A percentile compares a stretch with the other conserved stretches of the same genome.
Evolutionary conservation across 2,888 invertebrate genomes (phyloP).

Genomic region (Trimorus sp.): DNA sequence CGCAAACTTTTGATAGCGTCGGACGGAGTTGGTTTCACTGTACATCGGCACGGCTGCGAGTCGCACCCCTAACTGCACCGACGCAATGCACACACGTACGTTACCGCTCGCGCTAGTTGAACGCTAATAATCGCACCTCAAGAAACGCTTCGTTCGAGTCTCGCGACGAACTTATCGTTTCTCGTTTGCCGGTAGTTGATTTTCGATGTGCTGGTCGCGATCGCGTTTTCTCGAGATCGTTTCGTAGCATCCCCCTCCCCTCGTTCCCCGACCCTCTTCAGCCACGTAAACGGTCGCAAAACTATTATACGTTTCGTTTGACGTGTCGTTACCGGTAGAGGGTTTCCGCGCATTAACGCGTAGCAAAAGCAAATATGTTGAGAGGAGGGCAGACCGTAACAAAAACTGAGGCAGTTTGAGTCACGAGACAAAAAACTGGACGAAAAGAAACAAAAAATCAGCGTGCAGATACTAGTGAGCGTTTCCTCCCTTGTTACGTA

Average conservation of each 20-base stretch:
- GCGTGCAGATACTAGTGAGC: slow-evolving; percentile 43
- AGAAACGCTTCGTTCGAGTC: slow-evolving; percentile 6
- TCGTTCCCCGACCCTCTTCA: too few species aligned
- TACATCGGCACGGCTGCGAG: slow-evolving; percentile 38
- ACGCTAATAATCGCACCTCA: neutral
- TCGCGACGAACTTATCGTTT: too few species aligned
- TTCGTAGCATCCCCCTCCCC: slow-evolving; percentile 16
- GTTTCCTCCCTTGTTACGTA: slow-evolving; percentile 50
- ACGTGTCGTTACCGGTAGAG: slow-evolving; percentile 27
- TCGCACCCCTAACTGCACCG: slow-evolving; percentile 30
- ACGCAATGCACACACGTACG: slow-evolving; percentile 18
- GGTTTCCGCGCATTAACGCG: slow-evolving; percentile 30
- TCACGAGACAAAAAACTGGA: neutral
- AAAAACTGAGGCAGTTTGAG: neutral
- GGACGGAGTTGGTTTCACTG: slow-evolving; percentile 38
- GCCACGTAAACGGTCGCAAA: neutral
- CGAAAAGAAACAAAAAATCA: slow-evolving; percentile 4
- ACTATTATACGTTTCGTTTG: slow-evolving; percentile 21
- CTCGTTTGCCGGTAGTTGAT: slow-evolving; percentile 8
- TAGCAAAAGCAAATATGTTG: slow-evolving; percentile 9
- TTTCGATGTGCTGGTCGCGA: slow-evolving; percentile 26
- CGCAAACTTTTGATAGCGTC: slow-evolving; percentile 45
- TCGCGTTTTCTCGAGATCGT: slow-evolving; percentile 11
- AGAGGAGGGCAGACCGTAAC: neutral
- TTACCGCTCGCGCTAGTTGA: neutral